A percentile compares a stretch with the other conserved stretches of the same genome.
These are phyloP conservation scores for Drosophila equinoxialis DNA, from an alignment of 1,140 invertebrate species.

Conservation along the genomic window DNA sequence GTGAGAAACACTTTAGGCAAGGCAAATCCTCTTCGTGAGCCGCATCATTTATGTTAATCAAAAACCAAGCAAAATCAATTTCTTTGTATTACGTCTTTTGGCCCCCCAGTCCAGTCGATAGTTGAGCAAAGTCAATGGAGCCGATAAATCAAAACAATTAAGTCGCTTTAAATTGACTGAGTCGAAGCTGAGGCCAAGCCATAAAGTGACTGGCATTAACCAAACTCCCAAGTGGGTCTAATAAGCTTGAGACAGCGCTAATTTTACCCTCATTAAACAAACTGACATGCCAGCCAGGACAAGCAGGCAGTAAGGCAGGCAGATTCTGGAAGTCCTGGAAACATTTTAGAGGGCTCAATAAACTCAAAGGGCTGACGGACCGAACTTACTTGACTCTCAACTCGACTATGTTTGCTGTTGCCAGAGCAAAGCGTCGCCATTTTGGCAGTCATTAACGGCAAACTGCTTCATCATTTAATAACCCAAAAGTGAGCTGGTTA, in stretches of 20 bases:
- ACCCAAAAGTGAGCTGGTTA: slow-evolving; percentile 81
- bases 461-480: slow-evolving; percentile 82
- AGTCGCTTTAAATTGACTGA: slow-evolving; percentile 73
- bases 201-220: slow-evolving; percentile 77
- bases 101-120: slow-evolving; percentile 21
- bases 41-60: slow-evolving; percentile 60
- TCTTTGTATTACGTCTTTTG: neutral
- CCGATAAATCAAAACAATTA: slow-evolving; percentile 78
- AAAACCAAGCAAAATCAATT: slow-evolving; percentile 50
- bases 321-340: slow-evolving; percentile 41
- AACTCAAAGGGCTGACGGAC: slow-evolving; percentile 68
- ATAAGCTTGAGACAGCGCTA: slow-evolving; percentile 81
- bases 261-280: slow-evolving; percentile 82
- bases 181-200: slow-evolving; percentile 56
- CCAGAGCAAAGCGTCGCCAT: slow-evolving; percentile 62
- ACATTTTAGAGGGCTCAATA: slow-evolving; percentile 76
- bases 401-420: slow-evolving; percentile 30
- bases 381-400: slow-evolving; percentile 26
- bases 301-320: slow-evolving; percentile 16
- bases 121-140: slow-evolving; percentile 23
- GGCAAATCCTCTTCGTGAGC: slow-evolving; percentile 16
- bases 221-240: slow-evolving; percentile 78
- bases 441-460: slow-evolving; percentile 81
- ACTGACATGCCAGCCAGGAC: slow-evolving; percentile 67
- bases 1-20: slow-evolving; percentile 26